Evolutionary conservation across 2,888 invertebrate species (phyloP), one percentile per base, ranked within the genome.

Genomic region (Andrena trimmerana): DNA sequence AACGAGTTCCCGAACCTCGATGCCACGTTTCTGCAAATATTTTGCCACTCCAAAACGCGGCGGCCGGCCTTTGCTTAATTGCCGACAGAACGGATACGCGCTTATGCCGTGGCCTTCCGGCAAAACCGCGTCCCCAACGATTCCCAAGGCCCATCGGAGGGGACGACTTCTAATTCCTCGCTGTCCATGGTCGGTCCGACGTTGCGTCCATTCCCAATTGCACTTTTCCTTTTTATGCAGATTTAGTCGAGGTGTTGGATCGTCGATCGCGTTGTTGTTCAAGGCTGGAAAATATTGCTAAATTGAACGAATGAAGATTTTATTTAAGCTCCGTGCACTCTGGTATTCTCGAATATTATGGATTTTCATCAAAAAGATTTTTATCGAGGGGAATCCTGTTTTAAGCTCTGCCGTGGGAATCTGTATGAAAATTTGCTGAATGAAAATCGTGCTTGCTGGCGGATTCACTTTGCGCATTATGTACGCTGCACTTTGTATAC

Each of bases 1-100:
- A 90, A 91, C 90, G 90, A 92, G 87, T 89, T 89, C 86, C 89
- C 88, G 57, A 83, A 86, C 87, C 81, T 83, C 88, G 86, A 83
- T 86, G 82, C 88, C 86, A 83, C 89, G 88, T 89, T 89, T 89
- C 88, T 89, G 81, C 88, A 81, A 88, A 89, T 88, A 88, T 88
- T 89, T 89, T 89, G 81, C 89, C 88, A 86, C 88, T 89, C 88
- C 82, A 89, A 54, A 20, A 54, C 57, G 24, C 20, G 79, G 69
- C 59, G 50, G 62, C 78, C 74, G 78, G 79, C 81, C 81, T 78
- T 87, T 81, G 85, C 83, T 82, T 85, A 86, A 88, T 83, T 79
- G 84, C 54, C 69, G 48, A 57, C 29, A 42, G 71, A 29, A 42
- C 7, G 4, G 24, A 8, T 4, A 20, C 57, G 69, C 29, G 2